Evolutionary conservation across 1,140 invertebrate genomes (phyloP).

Genomic region (Drosophila ohnishii): DNA sequence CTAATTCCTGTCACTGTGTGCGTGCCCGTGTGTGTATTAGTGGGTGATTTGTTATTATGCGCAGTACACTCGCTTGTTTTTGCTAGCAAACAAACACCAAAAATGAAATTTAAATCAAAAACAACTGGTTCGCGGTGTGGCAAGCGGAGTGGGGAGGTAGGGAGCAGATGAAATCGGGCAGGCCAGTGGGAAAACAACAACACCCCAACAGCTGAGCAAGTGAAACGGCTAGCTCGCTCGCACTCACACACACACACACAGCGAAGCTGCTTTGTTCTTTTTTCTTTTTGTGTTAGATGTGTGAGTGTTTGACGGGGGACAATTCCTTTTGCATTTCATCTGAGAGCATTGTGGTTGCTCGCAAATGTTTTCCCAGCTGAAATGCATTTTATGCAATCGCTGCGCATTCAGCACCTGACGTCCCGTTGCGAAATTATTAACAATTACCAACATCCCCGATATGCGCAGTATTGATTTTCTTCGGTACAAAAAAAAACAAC

Average conservation of each 20-base stretch:
- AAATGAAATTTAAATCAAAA: constrained; percentile 52
- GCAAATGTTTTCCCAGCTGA: constrained; percentile 23
- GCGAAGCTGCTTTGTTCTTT: constrained; percentile 31
- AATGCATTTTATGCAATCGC: constrained; percentile 33
- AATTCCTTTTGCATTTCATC: constrained; percentile 48
- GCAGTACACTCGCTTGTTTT: constrained; percentile 49
- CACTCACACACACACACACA: constrained; percentile 3
- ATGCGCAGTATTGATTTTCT: constrained; percentile 79
- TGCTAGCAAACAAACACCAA: constrained; percentile 51
- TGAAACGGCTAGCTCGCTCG: constrained; percentile 51
- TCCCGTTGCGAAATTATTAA: constrained; percentile 41
- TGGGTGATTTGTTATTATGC: constrained; percentile 50
- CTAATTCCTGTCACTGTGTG: constrained; percentile 46
- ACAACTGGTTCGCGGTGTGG: constrained; percentile 52
- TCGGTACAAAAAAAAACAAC: constrained; percentile 49
- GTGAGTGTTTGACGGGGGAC: constrained; percentile 21
- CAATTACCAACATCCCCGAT: constrained; percentile 46
- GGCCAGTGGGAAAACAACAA: constrained; percentile 47
- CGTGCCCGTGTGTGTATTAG: constrained; percentile 16
- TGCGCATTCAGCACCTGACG: constrained; percentile 8
- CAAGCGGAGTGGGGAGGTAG: not conserved
- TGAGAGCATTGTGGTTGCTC: constrained; percentile 18
- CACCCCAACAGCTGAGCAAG: constrained; percentile 70
- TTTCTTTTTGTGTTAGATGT: constrained; percentile 20
- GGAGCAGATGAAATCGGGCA: constrained; percentile 21